Base-by-base conservation (phyloP, 92 coral and sea anemone genomes). In the Palythoa grandis region DNA sequence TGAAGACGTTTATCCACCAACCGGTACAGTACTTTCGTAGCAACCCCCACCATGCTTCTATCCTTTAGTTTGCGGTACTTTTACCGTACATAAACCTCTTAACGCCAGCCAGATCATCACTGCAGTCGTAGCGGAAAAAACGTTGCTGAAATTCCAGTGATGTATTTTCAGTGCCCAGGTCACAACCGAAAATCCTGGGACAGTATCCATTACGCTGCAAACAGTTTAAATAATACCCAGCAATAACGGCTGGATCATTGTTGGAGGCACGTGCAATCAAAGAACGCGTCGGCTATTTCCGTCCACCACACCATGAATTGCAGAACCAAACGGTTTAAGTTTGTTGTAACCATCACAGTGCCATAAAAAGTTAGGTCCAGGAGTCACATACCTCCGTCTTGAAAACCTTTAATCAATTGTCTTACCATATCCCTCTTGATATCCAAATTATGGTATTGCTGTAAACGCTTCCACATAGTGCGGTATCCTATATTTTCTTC, bases 321-420 rank as follows among this genome's bases (percentile, higher is more conserved):
- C 65, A 57, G 12, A 57, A 57, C 65, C 65, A 57, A 57, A 57
- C 65, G 65, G n/a, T 57, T 57, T 57, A n/a, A 57, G n/a, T 57
- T 57, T 57, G 65, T 57, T n/a, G 65, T 57, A 57, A 57, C 65
- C 65, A n/a, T 57, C 91, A 43, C 70, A 47, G 70, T 88, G 91
- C 92, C 92, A 90, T 71, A 90, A 72, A 66, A 86, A 90, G 52
- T 89, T 89, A 3, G 92, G 92, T 8, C 92, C 92, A 86, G 77
- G 75, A 10, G 86, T 53, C 38, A 65, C 50, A 65, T 86, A 89
- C 65, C 52, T 72, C 87, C 90, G 1, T 72, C 87, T 25, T 58
- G 82, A 74, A 52, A 53, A 73, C 73, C 92, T 86, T 82, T 85
- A 53, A 89, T 40, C 47, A 86, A 63, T 78, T 79, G 87, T 53